Conservation (phyloP, 2,797 vertebrate genomes). For the Acanthornis magna region DNA sequence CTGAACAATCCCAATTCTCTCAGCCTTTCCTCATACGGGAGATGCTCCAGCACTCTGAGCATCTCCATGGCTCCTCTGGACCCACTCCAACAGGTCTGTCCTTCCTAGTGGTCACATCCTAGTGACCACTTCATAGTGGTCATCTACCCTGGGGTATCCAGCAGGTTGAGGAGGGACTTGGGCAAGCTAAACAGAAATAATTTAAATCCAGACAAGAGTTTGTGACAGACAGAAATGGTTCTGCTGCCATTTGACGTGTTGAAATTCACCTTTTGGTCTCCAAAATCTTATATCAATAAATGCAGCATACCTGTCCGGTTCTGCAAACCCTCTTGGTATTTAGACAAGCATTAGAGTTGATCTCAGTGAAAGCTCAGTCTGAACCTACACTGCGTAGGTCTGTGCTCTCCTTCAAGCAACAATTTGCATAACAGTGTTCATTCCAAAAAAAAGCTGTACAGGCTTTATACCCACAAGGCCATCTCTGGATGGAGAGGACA, state of each 20-base stretch:
- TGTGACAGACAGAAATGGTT: neutral
- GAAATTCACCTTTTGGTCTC: slow-evolving; percentile 2
- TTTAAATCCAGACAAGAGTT: neutral
- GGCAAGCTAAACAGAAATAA: neutral
- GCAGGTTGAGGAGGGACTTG: neutral
- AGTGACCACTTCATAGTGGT: neutral
- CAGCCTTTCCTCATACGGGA: neutral
- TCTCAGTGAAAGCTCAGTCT: neutral
- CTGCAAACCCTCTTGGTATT: neutral
- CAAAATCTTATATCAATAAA: neutral
- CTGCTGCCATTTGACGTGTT: neutral
- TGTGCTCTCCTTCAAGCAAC: neutral
- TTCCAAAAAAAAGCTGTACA: neutral
- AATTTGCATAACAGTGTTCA: neutral
- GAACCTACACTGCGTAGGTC: neutral
- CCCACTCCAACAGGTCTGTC: neutral
- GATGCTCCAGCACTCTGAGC: neutral
- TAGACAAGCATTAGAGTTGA: slow-evolving; percentile 4
- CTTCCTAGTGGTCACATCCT: neutral
- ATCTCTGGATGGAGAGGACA: neutral
- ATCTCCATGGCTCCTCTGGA: neutral
- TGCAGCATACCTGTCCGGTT: neutral
- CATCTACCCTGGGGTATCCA: neutral
- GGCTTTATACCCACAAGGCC: neutral
- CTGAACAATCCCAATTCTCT: neutral